Evolutionary conservation across 2,888 invertebrate genomes (phyloP), one percentile per base, ranked within the genome.

Genomic region (Cylloceria caligata): DNA sequence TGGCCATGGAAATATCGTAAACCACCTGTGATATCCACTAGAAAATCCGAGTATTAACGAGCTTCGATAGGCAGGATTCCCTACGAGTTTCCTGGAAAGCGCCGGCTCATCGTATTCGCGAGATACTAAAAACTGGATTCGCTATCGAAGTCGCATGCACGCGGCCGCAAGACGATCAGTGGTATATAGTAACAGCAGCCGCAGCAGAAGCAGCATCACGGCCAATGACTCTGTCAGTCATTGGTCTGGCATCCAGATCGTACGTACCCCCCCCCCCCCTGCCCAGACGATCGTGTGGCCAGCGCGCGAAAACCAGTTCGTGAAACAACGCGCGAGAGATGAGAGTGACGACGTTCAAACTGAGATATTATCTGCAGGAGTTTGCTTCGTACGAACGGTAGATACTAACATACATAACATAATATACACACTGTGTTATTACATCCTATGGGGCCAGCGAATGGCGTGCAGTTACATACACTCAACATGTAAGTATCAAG

Each of bases 161-260:
- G 57, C 42, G 24, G 30, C 42, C 24, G 13, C 42, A 21, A 52
- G 65, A 62, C 79, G 62, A 68, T 67, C 67, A 65, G 52, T 75
- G 72, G 74, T 21, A 68, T 49, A 30, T 19, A 39, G 47, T 24
- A 60, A 16, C 16, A 55, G 67, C 52, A 36, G 60, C 42, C 9
- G 75, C 42, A 71, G 69, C 39, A 74, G 72, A 49, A 69, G 55
- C 71, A 73, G 69, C 84, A 77, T 69, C 82, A 81, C 83, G 85
- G 85, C 83, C 85, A 85, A 85, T 85, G 85, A 85, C 85, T 84
- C 84, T 83, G 83, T 85, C 85, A 85, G 77, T 83, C 83, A 85
- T 83, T 82, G 76, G 80, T 83, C 80, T 74, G 65, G 83, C 73
- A 75, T 82, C 79, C 68, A 39, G 75, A 82, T 76, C 75, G 67